A percentile compares a stretch with the other conserved stretches of the same genome.
Conservation (phyloP, 2,888 invertebrate genomes). For the Morpho helenor region DNA sequence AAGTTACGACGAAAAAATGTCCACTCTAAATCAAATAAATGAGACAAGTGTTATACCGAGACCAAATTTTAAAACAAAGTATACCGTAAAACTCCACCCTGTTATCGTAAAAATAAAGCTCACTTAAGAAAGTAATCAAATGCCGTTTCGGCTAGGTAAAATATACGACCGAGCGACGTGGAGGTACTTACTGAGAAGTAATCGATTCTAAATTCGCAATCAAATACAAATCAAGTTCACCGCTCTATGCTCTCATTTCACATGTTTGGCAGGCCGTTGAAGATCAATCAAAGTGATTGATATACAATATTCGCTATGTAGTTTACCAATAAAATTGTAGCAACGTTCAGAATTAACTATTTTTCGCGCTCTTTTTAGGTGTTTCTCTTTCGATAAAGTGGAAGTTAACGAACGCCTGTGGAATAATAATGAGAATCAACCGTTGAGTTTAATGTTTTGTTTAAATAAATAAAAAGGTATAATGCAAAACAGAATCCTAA, state of each 20-base stretch:
- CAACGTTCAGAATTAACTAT: background rate
- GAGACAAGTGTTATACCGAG: background rate
- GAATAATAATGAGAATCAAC: no score
- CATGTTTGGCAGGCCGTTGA: conserved; percentile 10
- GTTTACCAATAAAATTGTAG: background rate
- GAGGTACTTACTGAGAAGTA: conserved; percentile 10
- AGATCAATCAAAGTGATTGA: conserved; percentile 20
- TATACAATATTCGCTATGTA: conserved; percentile 3
- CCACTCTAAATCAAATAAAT: no score
- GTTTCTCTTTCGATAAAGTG: no score
- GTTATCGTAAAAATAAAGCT: conserved; percentile 1
- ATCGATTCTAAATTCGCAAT: conserved; percentile 16
- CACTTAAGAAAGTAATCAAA: conserved; percentile 14
- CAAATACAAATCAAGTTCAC: conserved; percentile 20
- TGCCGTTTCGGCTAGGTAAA: conserved; percentile 12
- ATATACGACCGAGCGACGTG: conserved; percentile 16
- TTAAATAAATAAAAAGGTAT: no score
- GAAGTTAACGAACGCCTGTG: no score
- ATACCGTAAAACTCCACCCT: background rate
- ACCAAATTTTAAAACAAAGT: background rate
- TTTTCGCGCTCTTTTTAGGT: background rate
- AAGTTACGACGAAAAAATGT: no score
- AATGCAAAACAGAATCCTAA: no score
- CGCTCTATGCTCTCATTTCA: conserved; percentile 4
- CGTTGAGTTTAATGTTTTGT: no score